Evolutionary conservation across 2,888 invertebrate species (phyloP), one percentile per base, ranked within the genome.

Genomic region (Leptinotarsa juncta): DNA sequence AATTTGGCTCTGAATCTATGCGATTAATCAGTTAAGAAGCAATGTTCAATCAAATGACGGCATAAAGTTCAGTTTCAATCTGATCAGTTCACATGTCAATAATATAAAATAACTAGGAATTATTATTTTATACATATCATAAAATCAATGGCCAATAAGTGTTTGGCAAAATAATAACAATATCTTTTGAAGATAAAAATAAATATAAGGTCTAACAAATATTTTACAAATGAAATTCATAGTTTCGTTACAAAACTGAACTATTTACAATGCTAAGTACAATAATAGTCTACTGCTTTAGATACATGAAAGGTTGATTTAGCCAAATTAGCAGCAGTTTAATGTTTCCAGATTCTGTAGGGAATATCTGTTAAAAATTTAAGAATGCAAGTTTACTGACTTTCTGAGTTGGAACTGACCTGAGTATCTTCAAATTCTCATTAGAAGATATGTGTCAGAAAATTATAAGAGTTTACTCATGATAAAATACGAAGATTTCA

Each of bases 201-300:
- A 69, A 69, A 69, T 69, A 69, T 55, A 53, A 60, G 42, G 49
- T 48, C 60, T 69, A 69, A 69, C 69, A 69, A 69, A 55, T 69
- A 57, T 57, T 69, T 60, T 69, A 69, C 69, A 69, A 69, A 55
- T 57, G 57, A 20, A 69, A 57, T 69, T 23, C 49, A 42, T 16
- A 48, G 20, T 7, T 57, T 48, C 18, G 14, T 32, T 55, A 57
- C 15, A 57, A 18, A 20, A 42, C 18, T 57, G 55, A 51, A 50
- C 48, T 68, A 68, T 68, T 10, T 68, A 68, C 68, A 67, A 26
- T 67, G 49, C 15, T 26, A 12, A n/a, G 2, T 53, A 51, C 23
- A 15, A 32, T 67, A 32, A 53, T 23, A 67, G 51, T 51, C 14
- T 57, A 57, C 57, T 23, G 57, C 23, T 23, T 23, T 57, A 14